Evolutionary conservation across 2,113 vertebrate genomes (phyloP), one percentile per base, ranked within the genome.

Genomic region (Osmerus eperlanus): DNA sequence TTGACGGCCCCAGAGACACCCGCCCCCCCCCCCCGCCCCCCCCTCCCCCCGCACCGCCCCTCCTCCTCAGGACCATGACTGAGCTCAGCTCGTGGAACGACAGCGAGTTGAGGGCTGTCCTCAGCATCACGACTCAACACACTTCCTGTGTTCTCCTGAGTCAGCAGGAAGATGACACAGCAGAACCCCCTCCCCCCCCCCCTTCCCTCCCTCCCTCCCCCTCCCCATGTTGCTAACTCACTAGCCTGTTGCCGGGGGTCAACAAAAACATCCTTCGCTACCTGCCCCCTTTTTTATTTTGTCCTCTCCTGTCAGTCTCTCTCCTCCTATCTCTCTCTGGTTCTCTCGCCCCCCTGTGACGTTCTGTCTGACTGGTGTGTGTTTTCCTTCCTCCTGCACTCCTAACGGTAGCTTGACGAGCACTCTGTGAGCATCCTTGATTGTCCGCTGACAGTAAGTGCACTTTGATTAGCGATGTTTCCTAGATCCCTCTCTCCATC

Each of bases 391-490:
- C 54, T 90, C 82, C 81, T 80, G 64, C 85, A 68, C 84, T 92
- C 87, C 86, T 78, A 86, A 52, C 77, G 88, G 84, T 92, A 94
- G 88, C 85, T 82, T 90, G 90, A 86, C 87, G 88, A 91, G 86
- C 90, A 92, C 92, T 91, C 76, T 91, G 84, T 92, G 87, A 90
- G 90, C 87, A 91, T 93, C 91, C 90, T 91, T 87, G 88, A 91
- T 86, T 95, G 91, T 89, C 92, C 94, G 78, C 87, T 91, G 74
- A 92, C 92, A 92, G 91, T 88, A 92, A 95, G 89, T 94, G 85
- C 84, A 75, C 78, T 87, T 86, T 86, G 80, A 86, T 83, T 77
- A 84, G 83, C 72, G 25, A 76, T 80, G 77, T 77, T 84, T 83
- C 84, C 63, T 89, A 84, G 84, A 77, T 75, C 83, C 77, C 74